These are phyloP conservation scores for Chelon labrosus DNA, from an alignment of 2,797 vertebrate species.

Conservation along the genomic window DNA sequence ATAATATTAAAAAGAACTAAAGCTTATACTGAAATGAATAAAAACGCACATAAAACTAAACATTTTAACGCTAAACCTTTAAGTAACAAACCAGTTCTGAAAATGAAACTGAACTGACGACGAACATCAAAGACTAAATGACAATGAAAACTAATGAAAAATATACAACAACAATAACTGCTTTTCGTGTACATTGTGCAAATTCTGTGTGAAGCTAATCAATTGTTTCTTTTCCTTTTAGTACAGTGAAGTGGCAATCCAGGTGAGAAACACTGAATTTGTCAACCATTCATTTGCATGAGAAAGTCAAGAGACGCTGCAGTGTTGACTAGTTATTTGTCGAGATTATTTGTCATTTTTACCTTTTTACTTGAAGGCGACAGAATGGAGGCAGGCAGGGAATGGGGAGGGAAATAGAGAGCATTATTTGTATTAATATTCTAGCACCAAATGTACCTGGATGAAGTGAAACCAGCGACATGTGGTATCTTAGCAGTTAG, in stretches of 20 bases:
- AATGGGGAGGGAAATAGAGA: not conserved
- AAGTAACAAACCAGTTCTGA: too few relatives aligned
- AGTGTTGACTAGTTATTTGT: not conserved
- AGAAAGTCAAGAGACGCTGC: not conserved
- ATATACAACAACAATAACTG: not conserved
- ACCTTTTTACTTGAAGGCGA: not conserved
- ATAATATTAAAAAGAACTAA: too few relatives aligned
- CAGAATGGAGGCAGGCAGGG: not conserved
- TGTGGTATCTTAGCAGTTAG: not conserved
- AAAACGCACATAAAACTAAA: too few relatives aligned
- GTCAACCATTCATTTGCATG: not conserved
- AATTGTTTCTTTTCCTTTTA: conserved; percentile 8
- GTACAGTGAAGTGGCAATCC: conserved; percentile 36
- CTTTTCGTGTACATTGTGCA: not conserved
- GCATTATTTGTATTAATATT: not conserved
- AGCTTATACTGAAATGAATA: too few relatives aligned
- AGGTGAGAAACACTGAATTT: conserved; percentile 25
- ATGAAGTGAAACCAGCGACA: not conserved
- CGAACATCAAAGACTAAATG: too few relatives aligned
- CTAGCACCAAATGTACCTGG: not conserved
- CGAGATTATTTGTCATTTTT: not conserved
- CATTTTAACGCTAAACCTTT: too few relatives aligned
- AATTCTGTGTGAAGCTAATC: not conserved
- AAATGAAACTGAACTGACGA: too few relatives aligned
- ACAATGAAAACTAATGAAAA: not conserved